Base-by-base conservation (phyloP, 2,797 vertebrate genomes). In the Sebastes trivittatus region DNA sequence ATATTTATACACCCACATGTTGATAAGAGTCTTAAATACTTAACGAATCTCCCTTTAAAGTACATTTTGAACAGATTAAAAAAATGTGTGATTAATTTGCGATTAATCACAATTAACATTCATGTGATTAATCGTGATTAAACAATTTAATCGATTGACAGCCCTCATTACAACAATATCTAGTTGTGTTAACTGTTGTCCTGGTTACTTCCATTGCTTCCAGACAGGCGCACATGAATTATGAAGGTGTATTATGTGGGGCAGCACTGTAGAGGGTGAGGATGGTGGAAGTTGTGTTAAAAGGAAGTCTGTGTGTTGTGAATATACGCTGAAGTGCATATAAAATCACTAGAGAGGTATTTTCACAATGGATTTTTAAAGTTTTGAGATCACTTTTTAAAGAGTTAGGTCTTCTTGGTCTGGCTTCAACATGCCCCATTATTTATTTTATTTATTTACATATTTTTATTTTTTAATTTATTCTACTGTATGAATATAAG, bases 211-310 rank as follows among this genome's bases (percentile, higher is more conserved):
- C 6, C 6, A 2, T 18, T 59, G 23, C 62, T 58, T 73, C 22
- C 49, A 77, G 67, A 56, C 63, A 29, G 72, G 25, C 30, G n/a
- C 11, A 66, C 80, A 91, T 94, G 83, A 94, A 92, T 93, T 79
- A 94, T 90, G 80, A 77, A 93, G 66, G 58, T 72, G 9, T 42
- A 22, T 71, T 84, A 90, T 92, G 16, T 91, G 80, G 92, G 82
- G 64, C 88, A 79, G 81, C 25, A 20, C 55, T 32, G 30, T 25
- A 77, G 61, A 69, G 29, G 29, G 60, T 4, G 22, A 61, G 8
- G 46, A 18, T 2, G 55, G 27, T 16, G 1, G 59, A 78, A 20
- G 52, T 20, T 11, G 66, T 34, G 79, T 11, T 22, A 77, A 62
- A 71, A 67, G 27, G 11, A 72, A 64, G 59, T 7, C 42, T 46